Evolutionary conservation across 2,113 vertebrate genomes (phyloP).

Genomic region (Hipposideros armiger): DNA sequence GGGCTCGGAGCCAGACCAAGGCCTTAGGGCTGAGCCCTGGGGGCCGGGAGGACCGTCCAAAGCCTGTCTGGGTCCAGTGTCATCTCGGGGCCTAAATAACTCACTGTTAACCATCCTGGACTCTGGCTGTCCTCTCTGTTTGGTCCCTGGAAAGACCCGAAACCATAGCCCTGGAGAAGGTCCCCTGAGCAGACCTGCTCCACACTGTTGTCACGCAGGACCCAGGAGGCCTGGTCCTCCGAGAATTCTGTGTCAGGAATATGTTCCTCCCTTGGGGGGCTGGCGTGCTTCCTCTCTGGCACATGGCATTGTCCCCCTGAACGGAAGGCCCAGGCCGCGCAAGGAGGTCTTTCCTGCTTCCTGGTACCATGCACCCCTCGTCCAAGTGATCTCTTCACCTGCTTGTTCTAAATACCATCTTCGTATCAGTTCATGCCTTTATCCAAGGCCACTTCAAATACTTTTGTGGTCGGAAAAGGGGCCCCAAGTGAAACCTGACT

Average conservation of each 20-base stretch:
- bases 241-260: not conserved
- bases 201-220: fast-evolving
- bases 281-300: not conserved
- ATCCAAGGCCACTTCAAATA: not conserved
- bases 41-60: not conserved
- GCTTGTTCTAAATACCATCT: not conserved
- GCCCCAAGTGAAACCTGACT: too few species aligned
- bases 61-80: not conserved
- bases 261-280: not conserved
- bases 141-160: not conserved
- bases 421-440: not conserved
- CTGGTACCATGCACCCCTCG: not conserved
- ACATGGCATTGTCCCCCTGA: not conserved
- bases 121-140: not conserved
- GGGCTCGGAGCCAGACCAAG: not conserved
- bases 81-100: not conserved
- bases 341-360: not conserved
- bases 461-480: too few species aligned
- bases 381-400: not conserved
- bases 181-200: not conserved
- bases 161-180: not conserved
- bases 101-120: not conserved
- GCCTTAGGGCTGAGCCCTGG: not conserved
- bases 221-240: not conserved
- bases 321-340: fast-evolving